Conservation (phyloP, 2,888 invertebrate species). For the Volucella bombylans region DNA sequence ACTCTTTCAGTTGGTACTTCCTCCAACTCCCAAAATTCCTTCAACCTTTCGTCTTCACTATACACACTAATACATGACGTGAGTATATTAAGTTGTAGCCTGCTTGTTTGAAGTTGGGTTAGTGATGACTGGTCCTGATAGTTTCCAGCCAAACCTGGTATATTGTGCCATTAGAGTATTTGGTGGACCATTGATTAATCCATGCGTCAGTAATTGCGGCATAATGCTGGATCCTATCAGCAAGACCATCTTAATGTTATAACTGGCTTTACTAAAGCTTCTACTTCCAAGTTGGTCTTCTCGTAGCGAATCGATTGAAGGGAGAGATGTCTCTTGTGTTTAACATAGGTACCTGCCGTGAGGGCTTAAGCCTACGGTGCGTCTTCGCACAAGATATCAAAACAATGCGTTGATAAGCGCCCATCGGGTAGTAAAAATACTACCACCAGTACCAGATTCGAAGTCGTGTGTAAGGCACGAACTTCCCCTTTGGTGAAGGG, state of each 20-base stretch:
- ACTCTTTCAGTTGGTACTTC: too few relatives aligned
- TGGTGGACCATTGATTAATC: too few relatives aligned
- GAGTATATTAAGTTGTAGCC: neutral
- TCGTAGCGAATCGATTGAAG: neutral
- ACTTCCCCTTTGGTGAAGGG: too few relatives aligned
- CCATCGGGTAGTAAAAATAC: too few relatives aligned
- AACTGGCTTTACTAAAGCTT: neutral
- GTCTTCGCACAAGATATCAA: too few relatives aligned
- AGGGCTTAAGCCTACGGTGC: too few relatives aligned
- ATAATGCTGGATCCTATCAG: conserved; percentile 26
- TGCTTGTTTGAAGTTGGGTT: conserved; percentile 4
- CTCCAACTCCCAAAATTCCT: conserved; percentile 86
- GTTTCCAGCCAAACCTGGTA: conserved; percentile 22
- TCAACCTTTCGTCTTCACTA: conserved; percentile 85
- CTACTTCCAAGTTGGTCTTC: too few relatives aligned
- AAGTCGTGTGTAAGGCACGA: too few relatives aligned
- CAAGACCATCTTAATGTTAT: neutral
- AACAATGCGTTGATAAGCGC: too few relatives aligned
- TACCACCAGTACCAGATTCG: too few relatives aligned
- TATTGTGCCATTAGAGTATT: conserved; percentile 34
- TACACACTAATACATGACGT: conserved; percentile 82
- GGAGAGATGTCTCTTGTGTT: too few relatives aligned
- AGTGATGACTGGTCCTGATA: conserved; percentile 18
- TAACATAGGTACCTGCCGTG: too few relatives aligned
- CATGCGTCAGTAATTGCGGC: neutral